Evolutionary conservation across 2,797 vertebrate genomes (phyloP), one percentile per base, ranked within the genome.

Genomic region (Ptychobarbus kaznakovi): DNA sequence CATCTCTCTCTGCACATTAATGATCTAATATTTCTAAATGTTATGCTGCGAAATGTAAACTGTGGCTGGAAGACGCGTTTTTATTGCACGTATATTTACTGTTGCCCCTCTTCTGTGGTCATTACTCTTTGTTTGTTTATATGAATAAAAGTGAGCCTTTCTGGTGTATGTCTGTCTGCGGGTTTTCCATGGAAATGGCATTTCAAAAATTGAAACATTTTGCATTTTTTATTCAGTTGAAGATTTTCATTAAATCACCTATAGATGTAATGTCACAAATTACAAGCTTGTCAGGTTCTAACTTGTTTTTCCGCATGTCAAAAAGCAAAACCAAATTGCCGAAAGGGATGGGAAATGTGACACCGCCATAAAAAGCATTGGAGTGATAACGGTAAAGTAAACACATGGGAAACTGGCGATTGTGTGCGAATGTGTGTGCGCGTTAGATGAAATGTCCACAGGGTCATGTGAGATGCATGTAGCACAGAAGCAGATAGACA

Each of bases 41-140:
- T 85, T 83, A 25, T 63, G 40, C 56, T 84, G 72, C 46, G 42
- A 35, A 83, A 61, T 79, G 81, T 81, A 82, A 70, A 83, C 79
- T 68, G 46, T 85, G 73, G 66, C 85, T 84, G 76, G 85, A 86
- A 69, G 85, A 73, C 83, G 84, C 51, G 32, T 81, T 80, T 88
- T 87, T 70, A 88, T 87, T 88, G 70, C 65, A 1, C 4, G 5
- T 66, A 44, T 44, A 72, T 40, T 81, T 58, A 80, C 40, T 40
- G 76, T 63, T 73, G 77, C 77, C 15, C 49, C 68, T 58, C 42
- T 42, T 65, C 32, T 74, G 77, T 51, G 76, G 76, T 63, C 66
- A 61, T 85, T 80, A 63, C 66, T 77, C 77, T 80, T 74, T 73
- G 44, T 73, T 80, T 84, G 83, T 78, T 84, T 70, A 70, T 84